Conservation (phyloP, 2,797 vertebrate genomes). For the Darevskia mixta region DNA sequence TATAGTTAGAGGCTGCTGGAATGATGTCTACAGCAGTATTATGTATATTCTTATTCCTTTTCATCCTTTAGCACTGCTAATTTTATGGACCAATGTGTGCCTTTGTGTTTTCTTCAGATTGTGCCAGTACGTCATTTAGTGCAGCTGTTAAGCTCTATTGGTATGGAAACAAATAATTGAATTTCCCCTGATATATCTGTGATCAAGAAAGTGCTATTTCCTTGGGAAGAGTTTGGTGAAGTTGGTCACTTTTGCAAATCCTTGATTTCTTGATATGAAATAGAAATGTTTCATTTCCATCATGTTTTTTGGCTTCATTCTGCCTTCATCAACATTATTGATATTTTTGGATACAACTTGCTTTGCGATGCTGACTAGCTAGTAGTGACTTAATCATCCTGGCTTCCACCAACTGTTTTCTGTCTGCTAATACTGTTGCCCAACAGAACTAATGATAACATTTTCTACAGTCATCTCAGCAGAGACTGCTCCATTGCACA, state of each 20-base stretch:
- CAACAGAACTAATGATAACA: constrained; percentile 71
- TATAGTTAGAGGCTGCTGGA: no score
- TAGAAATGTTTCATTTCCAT: constrained; percentile 21
- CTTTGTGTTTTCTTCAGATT: neutral
- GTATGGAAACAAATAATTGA: neutral
- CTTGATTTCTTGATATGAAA: constrained; percentile 39
- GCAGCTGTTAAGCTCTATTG: neutral
- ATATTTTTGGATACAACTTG: constrained; percentile 58
- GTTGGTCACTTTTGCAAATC: constrained; percentile 60
- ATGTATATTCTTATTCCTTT: neutral
- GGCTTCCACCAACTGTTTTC: constrained; percentile 65
- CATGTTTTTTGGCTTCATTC: constrained; percentile 11
- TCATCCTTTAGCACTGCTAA: neutral
- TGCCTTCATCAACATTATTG: constrained; percentile 60
- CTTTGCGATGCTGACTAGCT: constrained; percentile 48
- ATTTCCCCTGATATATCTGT: neutral
- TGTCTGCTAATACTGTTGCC: constrained; percentile 67
- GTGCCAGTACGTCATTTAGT: neutral
- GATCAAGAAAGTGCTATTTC: neutral
- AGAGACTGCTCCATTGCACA: constrained; percentile 59
- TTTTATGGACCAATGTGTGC: neutral
- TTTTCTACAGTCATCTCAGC: constrained; percentile 63
- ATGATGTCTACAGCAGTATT: no score
- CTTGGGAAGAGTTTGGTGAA: constrained; percentile 58
- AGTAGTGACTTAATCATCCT: constrained; percentile 68